Base-by-base conservation (phyloP, 1,140 invertebrate species). In the Lysiphlebus fabarum region DNA sequence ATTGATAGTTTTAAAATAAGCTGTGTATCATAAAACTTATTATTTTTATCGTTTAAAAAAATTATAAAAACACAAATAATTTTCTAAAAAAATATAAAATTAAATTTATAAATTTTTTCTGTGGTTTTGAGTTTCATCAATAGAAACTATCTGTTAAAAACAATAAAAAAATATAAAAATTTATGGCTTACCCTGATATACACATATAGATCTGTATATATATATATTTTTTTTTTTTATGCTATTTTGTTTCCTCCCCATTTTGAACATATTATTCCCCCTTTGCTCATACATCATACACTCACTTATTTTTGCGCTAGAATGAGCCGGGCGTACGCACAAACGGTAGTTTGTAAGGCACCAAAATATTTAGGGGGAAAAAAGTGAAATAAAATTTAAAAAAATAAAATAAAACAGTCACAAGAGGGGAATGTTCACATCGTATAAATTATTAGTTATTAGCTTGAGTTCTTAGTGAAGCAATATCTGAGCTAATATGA, bases 291-390 rank as follows among this genome's bases (percentile, higher is more conserved):
- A 68, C 69, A 71, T 72, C 70, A 73, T 72, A 73, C 70, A 73
- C 71, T 73, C 69, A 71, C 70, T 72, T 73, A 73, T 73, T 73
- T 73, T 72, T 65, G 67, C 71, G 71, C 69, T 73, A 72, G 68
- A 73, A 70, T 66, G 68, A 72, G 62, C 65, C 68, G 53, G 53
- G 56, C 65, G 63, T 62, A 70, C 67, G 65, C 51, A 61, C 60
- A 65, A 60, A 14, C 53, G 17, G 33, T 12, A 49, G n/a, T 26
- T 53, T 7, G 14, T 42, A 36, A 44, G n/a, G 49, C 9, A 36
- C 47, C 12, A 6, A 14, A 26, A 55, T 33, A 43, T 8, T 14
- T 38, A 17, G 40, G 10, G 41, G 54, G 11, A 33, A 17, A 44
- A 44, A 51, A 33, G 36, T 17, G 38, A 33, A 37, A 33, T n/a